Base-by-base conservation (phyloP, 2,888 invertebrate genomes). In the Standfussiana lucernea region DNA sequence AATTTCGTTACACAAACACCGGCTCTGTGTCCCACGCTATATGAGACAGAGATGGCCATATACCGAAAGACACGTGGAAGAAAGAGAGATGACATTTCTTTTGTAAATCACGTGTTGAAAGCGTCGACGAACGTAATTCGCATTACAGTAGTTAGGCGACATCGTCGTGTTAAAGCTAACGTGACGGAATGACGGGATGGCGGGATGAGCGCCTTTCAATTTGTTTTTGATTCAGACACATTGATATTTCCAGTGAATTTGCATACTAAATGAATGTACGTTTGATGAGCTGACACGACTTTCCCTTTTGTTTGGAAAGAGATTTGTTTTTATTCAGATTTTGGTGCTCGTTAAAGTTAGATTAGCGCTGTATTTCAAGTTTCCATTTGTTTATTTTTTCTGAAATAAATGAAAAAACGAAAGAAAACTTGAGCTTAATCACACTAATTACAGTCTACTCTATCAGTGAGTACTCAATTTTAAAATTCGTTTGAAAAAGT, bases 1-100 rank as follows among this genome's bases (percentile, higher is more conserved):
- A 95, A 95, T 95, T 94, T 94, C 92, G 94, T 95, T 95, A 95
- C 91, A 89, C 87, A 87, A 91, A 90, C 84, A 90, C 91, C 89
- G 87, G 87, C 59, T 84, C 86, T 85, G 85, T 87, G 82, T 81
- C 85, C 42, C 79, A 77, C 79, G 80, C 72, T 75, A 75, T 86
- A 84, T 86, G 80, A 70, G 83, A 89, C 59, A 56, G 89, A 89
- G 92, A 93, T 77, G 73, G 75, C 47, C 37, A 76, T 81, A 89
- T 78, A 77, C 67, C 13, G n/a, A 32, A 37, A 18, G 53, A 50
- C 45, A 56, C 35, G 74, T 32, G 85, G 67, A 78, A n/a, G 85
- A 88, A 56, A 79, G 87, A 84, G 85, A 88, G 40, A 45, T 56
- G 75, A 59, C 10, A 75, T 59, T 78, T 86, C 82, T 86, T 87